Evolutionary conservation across 1,140 invertebrate genomes (phyloP).

Genomic region (Drosophila mojavensis): DNA sequence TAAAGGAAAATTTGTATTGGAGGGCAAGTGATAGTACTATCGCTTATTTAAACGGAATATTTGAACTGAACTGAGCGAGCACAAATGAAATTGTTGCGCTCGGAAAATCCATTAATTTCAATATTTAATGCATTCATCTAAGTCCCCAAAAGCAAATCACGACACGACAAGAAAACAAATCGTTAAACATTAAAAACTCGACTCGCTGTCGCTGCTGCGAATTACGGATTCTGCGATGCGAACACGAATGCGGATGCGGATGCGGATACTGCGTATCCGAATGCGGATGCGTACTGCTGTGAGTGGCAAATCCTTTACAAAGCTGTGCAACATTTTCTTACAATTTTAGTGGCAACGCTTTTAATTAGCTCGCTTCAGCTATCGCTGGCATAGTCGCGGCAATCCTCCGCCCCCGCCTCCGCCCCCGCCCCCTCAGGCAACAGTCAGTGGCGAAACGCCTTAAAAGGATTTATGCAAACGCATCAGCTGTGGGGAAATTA

Average conservation of each 20-base stretch:
- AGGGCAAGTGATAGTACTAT: not conserved
- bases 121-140: slow-evolving; percentile 51
- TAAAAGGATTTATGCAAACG: slow-evolving; percentile 57
- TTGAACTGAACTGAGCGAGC: not conserved
- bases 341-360: slow-evolving; percentile 56
- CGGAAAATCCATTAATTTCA: slow-evolving; percentile 39
- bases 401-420: not conserved
- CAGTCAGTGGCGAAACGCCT: not conserved
- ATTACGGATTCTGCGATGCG: slow-evolving; percentile 13
- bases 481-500: slow-evolving; percentile 57
- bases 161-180: slow-evolving; percentile 54
- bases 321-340: slow-evolving; percentile 55
- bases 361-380: slow-evolving; percentile 51
- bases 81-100: slow-evolving; percentile 19
- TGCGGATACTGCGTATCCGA: not conserved
- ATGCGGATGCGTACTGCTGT: slow-evolving; percentile 1
- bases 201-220: slow-evolving; percentile 12
- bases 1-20: too few relatives aligned
- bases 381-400: not conserved
- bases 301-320: slow-evolving; percentile 39
- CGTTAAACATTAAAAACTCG: slow-evolving; percentile 50
- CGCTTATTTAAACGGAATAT: not conserved
- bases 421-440: not conserved
- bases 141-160: slow-evolving; percentile 30
- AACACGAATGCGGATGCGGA: slow-evolving; percentile 12